These are phyloP conservation scores for Trididemnum clinides DNA, from an alignment of 23 tunicate species.

Conservation along the genomic window DNA sequence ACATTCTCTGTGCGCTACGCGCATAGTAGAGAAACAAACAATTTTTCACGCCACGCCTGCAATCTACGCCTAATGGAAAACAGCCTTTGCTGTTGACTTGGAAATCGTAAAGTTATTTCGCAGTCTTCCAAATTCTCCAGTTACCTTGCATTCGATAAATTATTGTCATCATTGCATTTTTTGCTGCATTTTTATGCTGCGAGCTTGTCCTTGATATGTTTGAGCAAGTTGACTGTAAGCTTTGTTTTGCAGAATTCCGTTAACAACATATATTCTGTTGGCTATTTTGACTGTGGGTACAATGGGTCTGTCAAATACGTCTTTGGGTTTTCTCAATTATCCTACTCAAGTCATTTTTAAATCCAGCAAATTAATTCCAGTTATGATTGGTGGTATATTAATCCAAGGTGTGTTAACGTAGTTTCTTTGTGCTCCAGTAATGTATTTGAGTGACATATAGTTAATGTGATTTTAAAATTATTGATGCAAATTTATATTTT, in stretches of 20 bases:
- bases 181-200: background rate
- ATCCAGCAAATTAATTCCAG: conserved; percentile 88
- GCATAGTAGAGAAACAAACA: too few relatives aligned
- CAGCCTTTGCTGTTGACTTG: too few relatives aligned
- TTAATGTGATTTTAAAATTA: background rate
- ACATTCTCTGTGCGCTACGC: too few relatives aligned
- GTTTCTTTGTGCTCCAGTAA: background rate
- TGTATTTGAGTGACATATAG: background rate
- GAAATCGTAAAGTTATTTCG: too few relatives aligned
- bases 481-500: background rate
- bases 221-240: background rate
- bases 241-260: conserved; percentile 45
- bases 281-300: conserved; percentile 80
- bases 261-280: conserved; percentile 40
- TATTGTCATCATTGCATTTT: too few relatives aligned
- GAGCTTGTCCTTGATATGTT: background rate
- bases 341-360: conserved; percentile 92
- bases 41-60: too few relatives aligned
- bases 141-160: too few relatives aligned
- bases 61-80: too few relatives aligned
- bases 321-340: conserved; percentile 76
- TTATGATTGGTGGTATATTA: conserved; percentile 81
- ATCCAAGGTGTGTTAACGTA: conserved; percentile 50
- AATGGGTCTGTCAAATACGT: conserved; percentile 85
- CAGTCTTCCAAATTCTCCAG: too few relatives aligned